phyloP scores from a whole-genome alignment of 1,140 invertebrate genomes.

The Temnothorax longispinosus region DNA sequence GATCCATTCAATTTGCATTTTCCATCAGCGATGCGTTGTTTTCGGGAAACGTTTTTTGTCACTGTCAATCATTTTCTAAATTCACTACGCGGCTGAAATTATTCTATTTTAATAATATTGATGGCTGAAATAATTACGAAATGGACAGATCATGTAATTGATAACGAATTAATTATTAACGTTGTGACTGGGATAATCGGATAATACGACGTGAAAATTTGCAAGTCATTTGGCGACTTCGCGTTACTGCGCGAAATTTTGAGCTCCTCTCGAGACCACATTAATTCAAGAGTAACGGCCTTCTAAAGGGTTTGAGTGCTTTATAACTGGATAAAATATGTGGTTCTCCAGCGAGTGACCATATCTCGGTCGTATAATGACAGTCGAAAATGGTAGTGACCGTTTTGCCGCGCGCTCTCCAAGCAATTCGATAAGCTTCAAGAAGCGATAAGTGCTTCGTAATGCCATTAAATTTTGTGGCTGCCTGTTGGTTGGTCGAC shows the following conservation, averaged over 20 bases:
- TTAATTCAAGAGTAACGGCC: conserved; percentile 62
- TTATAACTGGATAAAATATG: conserved; percentile 71
- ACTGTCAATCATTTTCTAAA: conserved; percentile 25
- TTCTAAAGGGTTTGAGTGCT: conserved; percentile 66
- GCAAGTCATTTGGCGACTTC: conserved; percentile 24
- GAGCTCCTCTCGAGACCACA: neutral
- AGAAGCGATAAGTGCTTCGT: conserved; percentile 57
- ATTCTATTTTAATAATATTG: neutral
- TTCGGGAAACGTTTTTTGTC: conserved; percentile 14
- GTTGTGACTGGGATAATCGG: neutral
- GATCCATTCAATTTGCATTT: conserved; percentile 25
- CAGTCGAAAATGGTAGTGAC: conserved; percentile 51
- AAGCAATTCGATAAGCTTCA: conserved; percentile 48
- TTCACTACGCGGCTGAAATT: neutral
- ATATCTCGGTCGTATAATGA: conserved; percentile 41
- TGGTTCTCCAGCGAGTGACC: conserved; percentile 46
- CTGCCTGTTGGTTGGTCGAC: conserved; percentile 20
- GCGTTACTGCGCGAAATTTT: neutral
- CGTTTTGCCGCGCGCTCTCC: conserved; percentile 13
- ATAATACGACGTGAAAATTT: conserved; percentile 11
- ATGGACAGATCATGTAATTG: conserved; percentile 3
- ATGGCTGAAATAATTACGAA: conserved; percentile 9
- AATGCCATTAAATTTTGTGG: conserved; percentile 65
- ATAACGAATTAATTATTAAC: conserved; percentile 35
- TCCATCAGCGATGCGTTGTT: neutral